phyloP scores from a whole-genome alignment of 1,140 invertebrate genomes.

The Theocolax elegans region DNA sequence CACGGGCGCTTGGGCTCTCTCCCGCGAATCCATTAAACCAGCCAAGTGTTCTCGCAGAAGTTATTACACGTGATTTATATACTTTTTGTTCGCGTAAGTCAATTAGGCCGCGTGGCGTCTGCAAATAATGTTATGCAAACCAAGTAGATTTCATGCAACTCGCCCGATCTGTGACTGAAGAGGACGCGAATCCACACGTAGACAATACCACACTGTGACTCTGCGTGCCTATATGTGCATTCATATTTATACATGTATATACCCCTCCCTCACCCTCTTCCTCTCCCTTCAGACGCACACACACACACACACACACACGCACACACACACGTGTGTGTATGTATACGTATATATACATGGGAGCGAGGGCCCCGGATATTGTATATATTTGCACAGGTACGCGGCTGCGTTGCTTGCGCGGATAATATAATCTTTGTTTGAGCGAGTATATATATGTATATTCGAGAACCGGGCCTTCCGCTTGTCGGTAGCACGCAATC shows the following conservation, averaged over 20 bases:
- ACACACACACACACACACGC: too few species aligned
- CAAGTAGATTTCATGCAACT: conserved; percentile 31
- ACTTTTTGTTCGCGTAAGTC: conserved; percentile 39
- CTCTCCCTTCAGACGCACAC: too few species aligned
- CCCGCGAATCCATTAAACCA: too few species aligned
- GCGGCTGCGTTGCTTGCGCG: background rate
- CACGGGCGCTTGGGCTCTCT: too few species aligned
- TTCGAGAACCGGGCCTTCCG: conserved; percentile 5
- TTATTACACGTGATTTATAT: conserved; percentile 35
- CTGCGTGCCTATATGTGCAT: too few species aligned
- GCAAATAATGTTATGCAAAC: conserved; percentile 43
- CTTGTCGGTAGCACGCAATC: conserved; percentile 1
- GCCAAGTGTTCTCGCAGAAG: too few species aligned
- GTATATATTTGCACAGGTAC: conserved; percentile 41
- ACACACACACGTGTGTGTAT: too few species aligned
- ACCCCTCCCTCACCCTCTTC: too few species aligned
- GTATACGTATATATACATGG: background rate
- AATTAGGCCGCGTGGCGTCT: conserved; percentile 40
- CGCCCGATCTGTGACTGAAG: conserved; percentile 31
- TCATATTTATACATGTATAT: background rate
- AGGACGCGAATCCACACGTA: conserved; percentile 2
- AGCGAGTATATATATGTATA: conserved; percentile 12
- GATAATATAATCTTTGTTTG: conserved; percentile 43
- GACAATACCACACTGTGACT: background rate
- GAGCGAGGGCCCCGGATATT: conserved; percentile 19